phyloP scores from a whole-genome alignment of 2,113 vertebrate species.

The Lepisosteus osseus region DNA sequence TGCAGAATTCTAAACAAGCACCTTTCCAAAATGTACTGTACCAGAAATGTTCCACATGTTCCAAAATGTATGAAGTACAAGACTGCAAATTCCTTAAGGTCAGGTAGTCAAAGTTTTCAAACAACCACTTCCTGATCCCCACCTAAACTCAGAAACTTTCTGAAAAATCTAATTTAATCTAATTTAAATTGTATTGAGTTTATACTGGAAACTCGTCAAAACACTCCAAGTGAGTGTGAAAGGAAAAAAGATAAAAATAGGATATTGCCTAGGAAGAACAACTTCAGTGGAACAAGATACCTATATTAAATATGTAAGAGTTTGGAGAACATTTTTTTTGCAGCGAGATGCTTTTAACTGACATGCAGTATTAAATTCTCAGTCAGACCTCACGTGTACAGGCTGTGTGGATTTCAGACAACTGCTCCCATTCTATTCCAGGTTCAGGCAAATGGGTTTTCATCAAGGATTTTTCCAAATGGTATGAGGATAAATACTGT shows the following conservation, averaged over 20 bases:
- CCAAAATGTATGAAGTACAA: too few species aligned
- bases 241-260: slow-evolving; percentile 12
- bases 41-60: too few species aligned
- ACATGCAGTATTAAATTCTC: slow-evolving; percentile 23
- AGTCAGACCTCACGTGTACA: slow-evolving; percentile 21
- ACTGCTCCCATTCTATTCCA: slow-evolving; percentile 28
- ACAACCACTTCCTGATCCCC: too few species aligned
- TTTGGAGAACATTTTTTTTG: slow-evolving; percentile 30
- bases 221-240: not conserved
- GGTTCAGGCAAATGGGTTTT: slow-evolving; percentile 19
- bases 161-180: too few species aligned
- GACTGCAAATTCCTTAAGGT: too few species aligned
- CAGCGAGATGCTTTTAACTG: slow-evolving; percentile 26
- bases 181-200: too few species aligned
- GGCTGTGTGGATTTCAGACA: slow-evolving; percentile 26
- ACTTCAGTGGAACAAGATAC: slow-evolving; percentile 7
- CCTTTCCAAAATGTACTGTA: too few species aligned
- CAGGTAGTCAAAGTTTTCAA: too few species aligned
- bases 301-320: slow-evolving; percentile 31
- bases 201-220: too few species aligned
- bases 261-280: not conserved
- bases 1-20: too few species aligned
- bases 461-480: not conserved
- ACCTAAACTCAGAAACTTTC: too few species aligned
- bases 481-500: too few species aligned